A percentile compares a stretch with the other conserved stretches of the same genome.
Evolutionary conservation across 2,113 vertebrate genomes (phyloP).

Genomic region (Prochilodus magdalenae): DNA sequence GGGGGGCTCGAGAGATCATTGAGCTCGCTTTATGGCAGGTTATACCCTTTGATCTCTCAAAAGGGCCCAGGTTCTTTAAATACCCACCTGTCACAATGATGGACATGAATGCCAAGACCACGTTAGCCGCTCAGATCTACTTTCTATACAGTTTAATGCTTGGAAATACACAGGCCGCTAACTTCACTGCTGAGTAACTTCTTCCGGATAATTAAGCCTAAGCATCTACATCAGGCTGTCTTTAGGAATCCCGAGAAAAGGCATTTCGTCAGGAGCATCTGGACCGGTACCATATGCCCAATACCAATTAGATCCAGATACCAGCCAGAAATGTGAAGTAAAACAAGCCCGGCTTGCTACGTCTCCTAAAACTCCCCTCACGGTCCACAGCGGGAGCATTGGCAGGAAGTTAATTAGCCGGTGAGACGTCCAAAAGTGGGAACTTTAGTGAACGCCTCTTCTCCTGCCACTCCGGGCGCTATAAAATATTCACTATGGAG

Average conservation of each 20-base stretch:
- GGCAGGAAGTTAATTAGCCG: neutral
- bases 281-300: neutral
- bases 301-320: neutral
- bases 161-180: no score
- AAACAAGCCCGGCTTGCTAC: neutral
- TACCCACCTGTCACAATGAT: no score
- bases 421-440: constrained; percentile 21
- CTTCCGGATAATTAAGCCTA: no score
- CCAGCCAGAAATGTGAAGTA: neutral
- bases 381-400: neutral
- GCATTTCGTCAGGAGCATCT: neutral
- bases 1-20: no score
- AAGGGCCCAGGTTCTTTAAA: no score
- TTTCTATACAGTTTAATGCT: no score
- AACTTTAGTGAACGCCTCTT: neutral
- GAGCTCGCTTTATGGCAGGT: neutral
- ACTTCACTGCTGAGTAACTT: no score
- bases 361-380: neutral
- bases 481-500: constrained; percentile 12
- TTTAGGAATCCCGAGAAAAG: neutral
- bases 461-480: neutral
- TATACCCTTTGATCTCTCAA: neutral
- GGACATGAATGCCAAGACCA: no score
- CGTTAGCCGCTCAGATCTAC: no score
- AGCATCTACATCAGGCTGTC: neutral